Percentiles rank a stretch among this genome's conserved stretches.
phyloP scores from a whole-genome alignment of 2,113 vertebrate species.

The Chaetops frenatus region DNA sequence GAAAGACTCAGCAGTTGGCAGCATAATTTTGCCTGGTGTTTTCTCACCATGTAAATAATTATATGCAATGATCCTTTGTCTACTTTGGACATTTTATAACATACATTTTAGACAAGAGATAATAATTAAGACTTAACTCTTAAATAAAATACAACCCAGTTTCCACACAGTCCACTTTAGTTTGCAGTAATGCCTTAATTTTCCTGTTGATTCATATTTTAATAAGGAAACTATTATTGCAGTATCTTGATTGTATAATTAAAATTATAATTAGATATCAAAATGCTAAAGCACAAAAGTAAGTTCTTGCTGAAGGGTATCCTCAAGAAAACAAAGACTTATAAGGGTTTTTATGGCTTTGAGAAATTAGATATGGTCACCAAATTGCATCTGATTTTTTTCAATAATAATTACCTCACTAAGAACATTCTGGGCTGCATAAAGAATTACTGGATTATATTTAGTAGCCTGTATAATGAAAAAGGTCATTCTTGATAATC shows the following conservation, averaged over 20 bases:
- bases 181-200: conserved; percentile 1
- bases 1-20: background rate
- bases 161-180: background rate
- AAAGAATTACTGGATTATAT: conserved; percentile 7
- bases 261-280: conserved; percentile 61
- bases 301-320: conserved; percentile 41
- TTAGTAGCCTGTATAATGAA: conserved; percentile 6
- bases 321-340: conserved; percentile 35
- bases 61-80: background rate
- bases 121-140: background rate
- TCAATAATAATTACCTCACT: background rate
- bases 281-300: conserved; percentile 44
- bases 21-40: background rate
- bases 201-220: conserved; percentile 52
- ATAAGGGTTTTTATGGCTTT: background rate
- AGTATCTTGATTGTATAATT: conserved; percentile 46
- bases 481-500: conserved; percentile 39
- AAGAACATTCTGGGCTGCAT: background rate
- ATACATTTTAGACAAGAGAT: background rate
- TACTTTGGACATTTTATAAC: background rate
- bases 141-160: background rate
- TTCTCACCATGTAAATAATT: background rate
- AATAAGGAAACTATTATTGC: conserved; percentile 35
- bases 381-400: conserved; percentile 2
- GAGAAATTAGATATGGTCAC: conserved; percentile 43